These are phyloP conservation scores for Acanthurus leucopareius DNA, from an alignment of 2,797 vertebrate genomes.

Conservation along the genomic window DNA sequence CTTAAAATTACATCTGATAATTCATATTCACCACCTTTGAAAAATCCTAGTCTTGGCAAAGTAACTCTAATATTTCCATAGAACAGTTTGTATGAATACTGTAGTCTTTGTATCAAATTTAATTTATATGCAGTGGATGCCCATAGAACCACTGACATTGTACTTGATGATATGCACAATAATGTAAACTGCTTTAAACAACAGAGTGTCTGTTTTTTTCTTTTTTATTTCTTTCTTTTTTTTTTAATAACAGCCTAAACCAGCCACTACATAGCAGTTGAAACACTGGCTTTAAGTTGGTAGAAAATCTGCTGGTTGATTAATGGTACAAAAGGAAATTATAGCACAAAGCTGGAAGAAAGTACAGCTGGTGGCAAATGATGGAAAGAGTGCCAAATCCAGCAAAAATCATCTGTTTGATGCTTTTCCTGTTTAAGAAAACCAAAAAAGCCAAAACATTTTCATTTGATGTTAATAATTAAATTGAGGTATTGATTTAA, in stretches of 20 bases:
- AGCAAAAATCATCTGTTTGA: conserved; percentile 1
- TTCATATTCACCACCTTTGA: conserved; percentile 35
- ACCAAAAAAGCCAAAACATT: conserved; percentile 2
- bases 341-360: conserved; percentile 22
- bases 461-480: conserved; percentile 9
- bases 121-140: conserved; percentile 55
- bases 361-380: not conserved
- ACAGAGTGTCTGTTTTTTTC: not conserved
- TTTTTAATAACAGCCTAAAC: conserved; percentile 1
- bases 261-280: not conserved
- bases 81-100: conserved; percentile 12
- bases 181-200: conserved; percentile 39
- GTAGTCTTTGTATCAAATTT: conserved; percentile 40
- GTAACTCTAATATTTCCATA: conserved; percentile 28
- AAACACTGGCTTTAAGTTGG: conserved; percentile 15
- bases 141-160: conserved; percentile 42
- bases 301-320: conserved; percentile 63
- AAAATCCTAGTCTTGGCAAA: conserved; percentile 78
- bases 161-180: conserved; percentile 44
- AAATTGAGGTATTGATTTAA: conserved; percentile 43
- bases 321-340: conserved; percentile 40
- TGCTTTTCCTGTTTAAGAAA: not conserved
- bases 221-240: too few relatives aligned
- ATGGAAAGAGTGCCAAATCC: conserved; percentile 1
- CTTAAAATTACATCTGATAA: conserved; percentile 54